Evolutionary conservation across 2,113 vertebrate species (phyloP).

Genomic region (Oplegnathus fasciatus): DNA sequence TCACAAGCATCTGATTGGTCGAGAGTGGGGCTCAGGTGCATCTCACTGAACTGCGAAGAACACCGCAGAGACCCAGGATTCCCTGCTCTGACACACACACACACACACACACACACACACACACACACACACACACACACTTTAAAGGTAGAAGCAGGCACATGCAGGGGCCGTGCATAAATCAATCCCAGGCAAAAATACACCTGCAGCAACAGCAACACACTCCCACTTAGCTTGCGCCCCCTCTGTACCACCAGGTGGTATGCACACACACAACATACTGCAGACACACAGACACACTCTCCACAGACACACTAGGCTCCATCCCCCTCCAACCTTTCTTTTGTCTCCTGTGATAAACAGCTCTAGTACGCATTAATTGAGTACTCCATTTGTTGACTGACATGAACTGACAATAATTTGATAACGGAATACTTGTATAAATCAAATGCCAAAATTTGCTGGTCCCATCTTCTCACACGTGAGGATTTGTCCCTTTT

Average conservation of each 20-base stretch:
- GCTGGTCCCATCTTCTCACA: background rate
- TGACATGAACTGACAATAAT: background rate
- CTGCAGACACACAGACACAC: background rate
- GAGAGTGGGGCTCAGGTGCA: conserved; percentile 75
- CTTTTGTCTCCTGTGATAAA: conserved; percentile 11
- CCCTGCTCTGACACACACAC: conserved; percentile 46
- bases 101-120: background rate
- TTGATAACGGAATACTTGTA: background rate
- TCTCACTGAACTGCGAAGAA: conserved; percentile 62
- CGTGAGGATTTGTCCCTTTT: background rate
- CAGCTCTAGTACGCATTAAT: background rate
- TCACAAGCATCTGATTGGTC: conserved; percentile 66
- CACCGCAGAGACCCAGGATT: conserved; percentile 59
- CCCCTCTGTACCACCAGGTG: background rate
- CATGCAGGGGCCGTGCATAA: conserved; percentile 21
- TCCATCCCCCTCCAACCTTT: background rate
- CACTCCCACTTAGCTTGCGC: conserved; percentile 1
- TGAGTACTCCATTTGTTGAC: no score
- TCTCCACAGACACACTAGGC: background rate
- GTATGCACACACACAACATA: background rate
- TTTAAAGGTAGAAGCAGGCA: conserved; percentile 19
- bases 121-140: conserved; percentile 8
- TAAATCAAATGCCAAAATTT: background rate
- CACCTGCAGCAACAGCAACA: conserved; percentile 39
- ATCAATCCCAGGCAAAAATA: conserved; percentile 35